Percentiles rank a stretch among this genome's conserved stretches.
phyloP scores from a whole-genome alignment of 2,797 vertebrate species.

The Pterois miles region DNA sequence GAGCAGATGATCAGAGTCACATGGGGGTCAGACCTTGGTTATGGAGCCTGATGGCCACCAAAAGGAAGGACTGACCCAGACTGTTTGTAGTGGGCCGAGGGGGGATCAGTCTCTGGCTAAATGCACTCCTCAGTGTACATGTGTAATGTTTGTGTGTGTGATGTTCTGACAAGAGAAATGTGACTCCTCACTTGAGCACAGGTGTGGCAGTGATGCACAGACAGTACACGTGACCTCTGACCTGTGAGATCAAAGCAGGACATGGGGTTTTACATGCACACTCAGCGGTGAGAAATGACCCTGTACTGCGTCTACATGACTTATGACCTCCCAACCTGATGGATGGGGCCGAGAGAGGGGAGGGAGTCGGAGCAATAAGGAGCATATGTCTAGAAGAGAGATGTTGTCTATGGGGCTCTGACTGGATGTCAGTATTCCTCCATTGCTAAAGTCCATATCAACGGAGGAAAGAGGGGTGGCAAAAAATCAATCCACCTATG shows the following conservation, averaged over 20 bases:
- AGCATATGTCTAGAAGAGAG: not conserved
- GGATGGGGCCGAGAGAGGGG: not conserved
- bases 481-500: not conserved
- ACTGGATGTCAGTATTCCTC: not conserved
- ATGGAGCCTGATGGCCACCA: no score
- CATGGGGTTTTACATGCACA: conserved; percentile 14
- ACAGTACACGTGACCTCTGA: conserved; percentile 51
- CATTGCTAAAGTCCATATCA: not conserved
- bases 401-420: not conserved
- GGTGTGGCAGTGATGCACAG: conserved; percentile 48
- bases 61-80: no score
- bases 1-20: no score
- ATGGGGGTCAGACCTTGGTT: no score
- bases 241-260: conserved; percentile 59
- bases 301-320: conserved; percentile 19
- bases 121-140: no score
- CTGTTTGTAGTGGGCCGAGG: no score
- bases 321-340: conserved; percentile 45
- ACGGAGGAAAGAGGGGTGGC: not conserved
- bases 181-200: conserved; percentile 30
- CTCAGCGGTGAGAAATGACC: conserved; percentile 38
- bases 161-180: conserved; percentile 23
- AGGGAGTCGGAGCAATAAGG: not conserved
- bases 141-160: no score
- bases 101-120: no score